Evolutionary conservation across 53 echinoderm and acorn worm species (phyloP).

Genomic region (Astropecten irregularis): DNA sequence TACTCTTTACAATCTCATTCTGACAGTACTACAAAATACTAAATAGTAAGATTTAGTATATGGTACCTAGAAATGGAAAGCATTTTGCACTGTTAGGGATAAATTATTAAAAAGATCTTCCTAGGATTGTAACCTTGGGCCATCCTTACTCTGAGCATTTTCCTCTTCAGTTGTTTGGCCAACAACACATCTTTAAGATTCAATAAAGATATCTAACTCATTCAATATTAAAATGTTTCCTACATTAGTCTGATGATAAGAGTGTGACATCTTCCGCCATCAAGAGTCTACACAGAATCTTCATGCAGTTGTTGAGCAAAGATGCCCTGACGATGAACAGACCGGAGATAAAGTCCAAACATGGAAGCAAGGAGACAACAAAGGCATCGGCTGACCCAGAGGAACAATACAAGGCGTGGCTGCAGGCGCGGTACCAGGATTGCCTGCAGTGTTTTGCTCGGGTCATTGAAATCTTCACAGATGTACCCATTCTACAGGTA

Average conservation of each 20-base stretch:
- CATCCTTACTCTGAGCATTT: no score
- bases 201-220: no score
- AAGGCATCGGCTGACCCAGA: conserved; percentile 33
- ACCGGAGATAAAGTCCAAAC: not conserved
- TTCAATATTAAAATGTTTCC: no score
- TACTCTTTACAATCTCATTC: no score
- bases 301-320: conserved; percentile 58
- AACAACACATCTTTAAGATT: no score
- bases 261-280: conserved; percentile 60
- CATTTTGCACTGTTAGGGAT: no score
- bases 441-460: conserved; percentile 67
- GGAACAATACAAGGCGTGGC: conserved; percentile 81
- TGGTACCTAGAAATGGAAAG: no score
- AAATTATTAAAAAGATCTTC: no score
- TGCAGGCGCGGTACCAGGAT: conserved; percentile 81
- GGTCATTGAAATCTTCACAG: conserved; percentile 34
- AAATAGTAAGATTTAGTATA: no score
- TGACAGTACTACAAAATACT: no score
- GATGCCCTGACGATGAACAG: conserved; percentile 39
- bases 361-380: not conserved
- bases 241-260: conserved; percentile 82
- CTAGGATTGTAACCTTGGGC: no score
- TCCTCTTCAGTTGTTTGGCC: no score
- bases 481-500: conserved; percentile 64
- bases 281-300: conserved; percentile 70